A percentile compares a stretch with the other conserved stretches of the same genome.
Evolutionary conservation across 2,113 vertebrate species (phyloP).

Genomic region (Phoxinus phoxinus): DNA sequence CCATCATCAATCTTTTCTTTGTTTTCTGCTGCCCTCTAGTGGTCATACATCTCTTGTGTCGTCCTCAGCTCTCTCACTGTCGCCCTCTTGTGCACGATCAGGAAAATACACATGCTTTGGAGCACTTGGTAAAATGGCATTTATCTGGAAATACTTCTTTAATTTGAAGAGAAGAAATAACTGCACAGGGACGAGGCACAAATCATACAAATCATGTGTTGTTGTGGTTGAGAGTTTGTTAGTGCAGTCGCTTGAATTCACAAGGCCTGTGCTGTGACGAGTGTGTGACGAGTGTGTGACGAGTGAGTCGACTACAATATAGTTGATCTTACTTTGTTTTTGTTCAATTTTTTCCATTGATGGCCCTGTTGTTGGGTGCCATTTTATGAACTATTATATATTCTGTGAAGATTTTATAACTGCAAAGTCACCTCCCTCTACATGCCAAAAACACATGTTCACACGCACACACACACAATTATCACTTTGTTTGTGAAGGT

Average conservation of each 20-base stretch:
- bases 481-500: constrained; percentile 50
- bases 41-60: background rate
- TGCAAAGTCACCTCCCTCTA: constrained; percentile 9
- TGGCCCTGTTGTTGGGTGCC: background rate
- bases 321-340: background rate
- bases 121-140: background rate
- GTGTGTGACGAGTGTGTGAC: no score
- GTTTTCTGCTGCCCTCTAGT: constrained; percentile 31
- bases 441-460: background rate
- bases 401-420: constrained; percentile 20
- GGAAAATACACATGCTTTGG: background rate
- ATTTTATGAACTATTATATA: background rate
- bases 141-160: background rate
- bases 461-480: constrained; percentile 37
- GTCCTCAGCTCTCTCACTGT: background rate
- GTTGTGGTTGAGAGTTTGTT: background rate
- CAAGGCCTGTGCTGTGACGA: no score
- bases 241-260: background rate
- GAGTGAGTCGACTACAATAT: background rate
- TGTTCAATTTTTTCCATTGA: background rate
- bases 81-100: background rate
- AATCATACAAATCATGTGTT: background rate
- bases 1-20: background rate
- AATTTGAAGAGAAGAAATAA: background rate
- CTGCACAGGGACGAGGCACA: background rate